phyloP scores from a whole-genome alignment of 2,797 vertebrate genomes.

The Pelodytes ibericus region DNA sequence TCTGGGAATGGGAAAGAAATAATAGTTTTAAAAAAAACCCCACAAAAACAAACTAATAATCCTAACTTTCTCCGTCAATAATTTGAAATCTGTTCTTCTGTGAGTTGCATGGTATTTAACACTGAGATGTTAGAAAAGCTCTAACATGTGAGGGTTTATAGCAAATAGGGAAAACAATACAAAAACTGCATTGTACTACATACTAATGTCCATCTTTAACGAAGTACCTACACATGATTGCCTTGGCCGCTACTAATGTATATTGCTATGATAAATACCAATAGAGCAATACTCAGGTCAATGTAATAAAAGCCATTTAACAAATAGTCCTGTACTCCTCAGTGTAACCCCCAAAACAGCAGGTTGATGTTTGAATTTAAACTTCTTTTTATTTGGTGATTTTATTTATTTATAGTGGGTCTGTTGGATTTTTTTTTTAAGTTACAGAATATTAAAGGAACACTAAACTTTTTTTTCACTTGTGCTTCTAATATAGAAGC shows the following conservation, averaged over 20 bases:
- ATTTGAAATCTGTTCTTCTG: slow-evolving; percentile 29
- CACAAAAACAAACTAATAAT: slow-evolving; percentile 4
- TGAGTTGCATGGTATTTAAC: slow-evolving; percentile 47
- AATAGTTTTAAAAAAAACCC: slow-evolving; percentile 5
- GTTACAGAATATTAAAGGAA: too few relatives aligned
- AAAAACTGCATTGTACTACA: background rate
- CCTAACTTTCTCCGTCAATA: slow-evolving; percentile 33
- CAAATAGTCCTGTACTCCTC: background rate
- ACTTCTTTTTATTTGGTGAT: too few relatives aligned
- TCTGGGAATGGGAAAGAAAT: slow-evolving; percentile 41
- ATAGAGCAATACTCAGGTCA: slow-evolving; percentile 32
- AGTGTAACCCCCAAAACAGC: background rate
- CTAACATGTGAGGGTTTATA: slow-evolving; percentile 29
- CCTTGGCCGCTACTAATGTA: slow-evolving; percentile 16
- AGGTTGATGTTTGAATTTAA: too few relatives aligned
- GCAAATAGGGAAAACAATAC: slow-evolving; percentile 15
- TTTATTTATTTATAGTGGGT: too few relatives aligned
- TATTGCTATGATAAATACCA: slow-evolving; percentile 11
- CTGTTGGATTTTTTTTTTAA: too few relatives aligned
- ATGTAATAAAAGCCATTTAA: slow-evolving; percentile 33
- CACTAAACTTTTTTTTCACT: too few relatives aligned
- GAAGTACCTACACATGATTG: slow-evolving; percentile 16
- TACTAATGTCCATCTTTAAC: slow-evolving; percentile 26
- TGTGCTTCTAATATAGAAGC: too few relatives aligned
- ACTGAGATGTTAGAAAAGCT: slow-evolving; percentile 18